Evolutionary conservation across 2,888 invertebrate genomes (phyloP), one percentile per base, ranked within the genome.

Genomic region (Chymomyza fuscimana): DNA sequence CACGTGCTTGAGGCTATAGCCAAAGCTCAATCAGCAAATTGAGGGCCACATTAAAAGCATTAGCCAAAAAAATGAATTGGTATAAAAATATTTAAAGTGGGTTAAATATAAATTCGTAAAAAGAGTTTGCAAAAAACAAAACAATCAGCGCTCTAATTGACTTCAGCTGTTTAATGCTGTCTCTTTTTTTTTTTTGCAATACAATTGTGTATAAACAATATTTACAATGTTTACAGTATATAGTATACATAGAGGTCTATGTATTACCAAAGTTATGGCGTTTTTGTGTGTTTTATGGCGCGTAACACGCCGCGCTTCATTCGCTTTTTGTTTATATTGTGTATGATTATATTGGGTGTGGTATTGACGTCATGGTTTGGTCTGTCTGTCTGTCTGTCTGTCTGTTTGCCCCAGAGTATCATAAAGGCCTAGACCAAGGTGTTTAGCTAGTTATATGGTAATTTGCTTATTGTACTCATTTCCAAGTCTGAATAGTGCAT

Each of bases 341-440:
- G 36, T 25, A 4, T 32, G 32, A 32, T 15, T 46, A 67, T 71
- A 75, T 76, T 77, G 79, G 76, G 72, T 70, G 76, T 76, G 73
- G 79, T 65, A 70, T 65, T 82, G 77, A 86, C 82, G 82, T 81
- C 86, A 82, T 84, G 86, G 82, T 82, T 81, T 84, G 71, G 32
- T 5, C 12, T 12, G 40, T 46, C 1, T 12, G 40, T 46, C 12
- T 46, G 40, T 1, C 12, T 12, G 40, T 46, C 1, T 12, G 40
- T 46, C 12, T 46, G 40, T 1, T n/a, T n/a, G n/a, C 40, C 40
- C 63, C 69, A 69, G 70, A 69, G 66, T 66, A n/a, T 64, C 16
- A 69, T 54, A 66, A 62, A 15, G 22, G 40, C 40, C 40, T 46
- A 46, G 40, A 46, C 40, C 12, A 46, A 46, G 40, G 40, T 46